Evolutionary conservation across 2,888 invertebrate species (phyloP), one percentile per base, ranked within the genome.

Genomic region (Eristalis pertinax): DNA sequence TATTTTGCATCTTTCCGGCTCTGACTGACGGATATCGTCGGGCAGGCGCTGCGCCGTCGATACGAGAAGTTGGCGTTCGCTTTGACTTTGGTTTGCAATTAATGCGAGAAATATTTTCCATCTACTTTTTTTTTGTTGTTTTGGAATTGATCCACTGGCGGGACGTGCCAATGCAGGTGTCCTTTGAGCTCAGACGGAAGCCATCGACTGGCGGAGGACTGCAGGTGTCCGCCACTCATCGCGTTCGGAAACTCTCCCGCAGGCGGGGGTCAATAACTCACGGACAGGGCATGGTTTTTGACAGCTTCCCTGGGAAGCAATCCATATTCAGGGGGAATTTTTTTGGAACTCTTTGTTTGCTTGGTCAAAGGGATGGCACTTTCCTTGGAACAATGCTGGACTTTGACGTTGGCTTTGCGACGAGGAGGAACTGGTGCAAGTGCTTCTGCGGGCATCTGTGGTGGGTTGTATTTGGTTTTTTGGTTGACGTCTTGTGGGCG

Each of bases 1-100:
- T 43, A 72, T 63, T 76, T 72, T 81, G 85, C 62, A 82, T 77
- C 73, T 78, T 69, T 74, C 74, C 65, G 50, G 74, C 70, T 83
- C 78, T 65, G 43, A 35, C 69, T 78, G 74, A 78, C 70, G 67
- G 70, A 83, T 73, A 72, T 70, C 69, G 69, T 62, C 24, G 56
- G 79, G 29, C 41, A 68, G 10, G 62, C 19, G n/a, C 56, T 56
- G 56, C 8, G 22, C n/a, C 56, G 56, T 32, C 32, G 32, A 32
- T 32, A 10, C 32, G 32, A 32, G 56, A 7, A 19, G n/a, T 22
- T 19, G 56, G 56, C n/a, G 19, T 19, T 56, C 15, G n/a, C 56
- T 56, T 19, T 56, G 56, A n/a, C 56, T 56, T 19, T 19, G 50
- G 50, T 19, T 50, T 19, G 50, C 50, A 50, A 50, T 50, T 19